Percentiles rank a stretch among this genome's conserved stretches.
Conservation (phyloP, 2,888 invertebrate genomes). For the Aplocera efformata region DNA sequence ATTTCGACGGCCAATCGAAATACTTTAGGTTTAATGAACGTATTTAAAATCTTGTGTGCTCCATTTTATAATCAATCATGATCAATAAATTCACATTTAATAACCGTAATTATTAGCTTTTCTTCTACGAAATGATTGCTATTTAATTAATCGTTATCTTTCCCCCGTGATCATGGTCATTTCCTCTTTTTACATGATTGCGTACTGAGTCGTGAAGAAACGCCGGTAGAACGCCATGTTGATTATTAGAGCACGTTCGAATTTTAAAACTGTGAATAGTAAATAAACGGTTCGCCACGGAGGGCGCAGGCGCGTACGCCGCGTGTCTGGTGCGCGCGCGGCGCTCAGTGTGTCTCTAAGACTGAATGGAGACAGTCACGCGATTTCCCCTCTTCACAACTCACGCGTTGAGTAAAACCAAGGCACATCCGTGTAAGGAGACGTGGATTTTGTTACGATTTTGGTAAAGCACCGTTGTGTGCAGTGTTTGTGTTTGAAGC, state of each 20-base stretch:
- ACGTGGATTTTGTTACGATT: conserved; percentile 36
- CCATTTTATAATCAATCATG: background rate
- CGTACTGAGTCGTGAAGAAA: conserved; percentile 39
- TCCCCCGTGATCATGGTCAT: conserved; percentile 24
- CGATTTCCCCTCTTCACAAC: conserved; percentile 42
- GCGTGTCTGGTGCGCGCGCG: conserved; percentile 33
- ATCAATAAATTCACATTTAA: background rate
- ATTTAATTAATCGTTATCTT: conserved; percentile 29
- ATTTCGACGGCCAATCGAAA: no score
- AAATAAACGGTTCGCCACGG: conserved; percentile 70
- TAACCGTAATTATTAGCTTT: conserved; percentile 22
- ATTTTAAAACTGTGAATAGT: conserved; percentile 73
- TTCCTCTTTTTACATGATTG: conserved; percentile 32
- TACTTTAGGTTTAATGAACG: no score
- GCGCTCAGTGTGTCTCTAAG: conserved; percentile 64
- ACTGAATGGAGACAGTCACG: conserved; percentile 69
- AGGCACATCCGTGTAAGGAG: conserved; percentile 40
- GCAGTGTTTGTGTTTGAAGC: conserved; percentile 42
- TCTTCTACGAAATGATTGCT: conserved; percentile 18
- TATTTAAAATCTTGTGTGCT: background rate
- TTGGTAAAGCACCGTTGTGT: conserved; percentile 29
- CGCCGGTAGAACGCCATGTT: conserved; percentile 51
- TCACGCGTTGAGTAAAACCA: conserved; percentile 40
- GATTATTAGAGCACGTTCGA: conserved; percentile 70
- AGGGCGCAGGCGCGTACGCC: conserved; percentile 59